These are phyloP conservation scores for Cerastis rubricosa DNA, from an alignment of 2,888 invertebrate genomes.

Conservation along the genomic window DNA sequence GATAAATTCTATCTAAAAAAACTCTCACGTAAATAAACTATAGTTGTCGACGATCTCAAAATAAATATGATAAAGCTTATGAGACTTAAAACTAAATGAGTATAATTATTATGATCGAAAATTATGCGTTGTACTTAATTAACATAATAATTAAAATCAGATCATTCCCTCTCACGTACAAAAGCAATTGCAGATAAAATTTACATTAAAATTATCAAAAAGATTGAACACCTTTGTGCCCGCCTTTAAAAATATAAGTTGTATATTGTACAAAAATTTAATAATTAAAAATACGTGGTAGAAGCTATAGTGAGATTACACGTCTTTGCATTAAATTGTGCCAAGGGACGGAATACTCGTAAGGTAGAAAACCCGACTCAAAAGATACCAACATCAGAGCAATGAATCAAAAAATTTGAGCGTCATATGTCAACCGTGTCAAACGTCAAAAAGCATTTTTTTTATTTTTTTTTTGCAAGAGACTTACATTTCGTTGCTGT, in stretches of 20 bases:
- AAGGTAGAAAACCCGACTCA: slow-evolving; percentile 66
- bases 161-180: slow-evolving; percentile 69
- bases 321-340: slow-evolving; percentile 79
- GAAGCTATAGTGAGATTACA: slow-evolving; percentile 79
- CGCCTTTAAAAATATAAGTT: slow-evolving; percentile 66
- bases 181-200: slow-evolving; percentile 65
- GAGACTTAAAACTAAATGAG: slow-evolving; percentile 85
- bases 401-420: slow-evolving; percentile 63
- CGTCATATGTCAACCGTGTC: slow-evolving; percentile 56
- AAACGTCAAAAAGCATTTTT: slow-evolving; percentile 61
- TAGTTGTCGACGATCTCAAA: slow-evolving; percentile 70
- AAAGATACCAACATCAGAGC: slow-evolving; percentile 59
- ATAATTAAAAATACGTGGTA: slow-evolving; percentile 75
- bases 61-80: slow-evolving; percentile 88
- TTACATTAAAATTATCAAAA: slow-evolving; percentile 66
- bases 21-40: slow-evolving; percentile 75
- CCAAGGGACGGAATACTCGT: slow-evolving; percentile 85
- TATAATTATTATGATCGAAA: slow-evolving; percentile 88
- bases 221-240: slow-evolving; percentile 73
- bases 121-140: slow-evolving; percentile 83
- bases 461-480: slow-evolving; percentile 48
- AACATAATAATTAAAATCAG: slow-evolving; percentile 72
- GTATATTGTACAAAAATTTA: slow-evolving; percentile 74
- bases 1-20: slow-evolving; percentile 77
- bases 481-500: slow-evolving; percentile 82